Base-by-base conservation (phyloP, 2,888 invertebrate species). In the Rhorus exstirpatorius region DNA sequence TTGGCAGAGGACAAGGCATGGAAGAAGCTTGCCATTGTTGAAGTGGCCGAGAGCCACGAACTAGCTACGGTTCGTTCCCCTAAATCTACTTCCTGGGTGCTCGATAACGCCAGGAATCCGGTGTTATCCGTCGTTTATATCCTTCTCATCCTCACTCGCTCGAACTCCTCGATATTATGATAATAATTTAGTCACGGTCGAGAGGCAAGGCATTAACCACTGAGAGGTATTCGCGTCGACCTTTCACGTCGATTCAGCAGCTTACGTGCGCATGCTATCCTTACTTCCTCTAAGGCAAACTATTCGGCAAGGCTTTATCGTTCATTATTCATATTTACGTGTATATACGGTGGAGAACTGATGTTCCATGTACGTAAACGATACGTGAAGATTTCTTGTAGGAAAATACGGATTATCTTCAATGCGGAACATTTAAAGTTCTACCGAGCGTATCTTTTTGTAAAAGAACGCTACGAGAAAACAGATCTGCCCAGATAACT, bases 81-180 rank as follows among this genome's bases (percentile, higher is more conserved):
- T 82, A 82, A 82, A 82, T 82, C 82, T 71, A 82, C 82, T 76
- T 79, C 60, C 61, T 60, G 76, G 75, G 70, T 76, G 53, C 82
- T 82, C 79, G 82, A 82, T 82, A 82, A 82, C 79, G 82, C 82
- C 31, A 75, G 79, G 82, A 82, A 82, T 82, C 67, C 79, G 65
- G 51, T 70, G 70, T 75, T 82, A 82, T 55, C 67, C 75, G 58
- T 65, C 71, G 75, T 71, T 79, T 65, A 67, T 60, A 65, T 58
- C 68, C 70, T 67, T 46, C 65, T 46, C 60, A 24, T 67, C 72
- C 77, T 61, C 41, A 12, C 19, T 41, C 41, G 31, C 35, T 58
- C 63, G 24, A 79, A 79, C 79, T 79, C 65, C 75, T 71, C 79
- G 82, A 82, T 82, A 82, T 82, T 82, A 82, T 82, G 75, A 82